Evolutionary conservation across 1,140 invertebrate genomes (phyloP), one percentile per base, ranked within the genome.

Genomic region (Trichogramma pretiosum): DNA sequence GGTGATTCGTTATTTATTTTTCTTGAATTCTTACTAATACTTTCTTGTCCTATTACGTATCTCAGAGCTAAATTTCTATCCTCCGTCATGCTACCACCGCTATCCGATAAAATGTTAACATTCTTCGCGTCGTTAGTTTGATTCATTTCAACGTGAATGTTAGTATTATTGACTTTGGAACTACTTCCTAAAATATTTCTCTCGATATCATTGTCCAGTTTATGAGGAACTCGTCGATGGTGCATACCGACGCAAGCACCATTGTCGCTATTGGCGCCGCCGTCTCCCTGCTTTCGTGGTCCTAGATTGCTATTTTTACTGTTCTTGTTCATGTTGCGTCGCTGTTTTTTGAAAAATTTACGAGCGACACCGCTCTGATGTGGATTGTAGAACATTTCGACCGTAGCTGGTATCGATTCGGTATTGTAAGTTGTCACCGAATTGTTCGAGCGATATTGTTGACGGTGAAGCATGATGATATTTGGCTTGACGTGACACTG

Each of bases 321-420:
- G 58, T 54, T 54, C 7, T 84, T 83, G 57, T 73, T 72, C 55
- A 83, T 81, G 52, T 88, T 75, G 40, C 84, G 76, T 18, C 83
- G 77, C 61, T 92, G 87, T 60, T 89, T 91, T 50, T 89, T 87
- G 64, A 93, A 93, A 66, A 93, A 93, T 58, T 89, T 91, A 50
- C 88, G 79, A 0, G 91, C 90, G 1, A 92, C 87, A 13, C 88
- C 89, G 63, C 88, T 93, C 65, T 95, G 91, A 60, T 88, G 85
- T 0, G 89, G 87, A 73, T 95, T 93, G 60, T 93, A 93, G 66
- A 93, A 95, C 65, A 88, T 78, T 56, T 90, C 83, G 0, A 84
- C 82, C 3, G 78, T 74, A 48, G 77, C 59, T 13, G 76, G 67
- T 14, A 66, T 65, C 0, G 67, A 64, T 45, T 84, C 82, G 1